Conservation (phyloP, 1,140 invertebrate genomes). For the Lucilia sericata region DNA sequence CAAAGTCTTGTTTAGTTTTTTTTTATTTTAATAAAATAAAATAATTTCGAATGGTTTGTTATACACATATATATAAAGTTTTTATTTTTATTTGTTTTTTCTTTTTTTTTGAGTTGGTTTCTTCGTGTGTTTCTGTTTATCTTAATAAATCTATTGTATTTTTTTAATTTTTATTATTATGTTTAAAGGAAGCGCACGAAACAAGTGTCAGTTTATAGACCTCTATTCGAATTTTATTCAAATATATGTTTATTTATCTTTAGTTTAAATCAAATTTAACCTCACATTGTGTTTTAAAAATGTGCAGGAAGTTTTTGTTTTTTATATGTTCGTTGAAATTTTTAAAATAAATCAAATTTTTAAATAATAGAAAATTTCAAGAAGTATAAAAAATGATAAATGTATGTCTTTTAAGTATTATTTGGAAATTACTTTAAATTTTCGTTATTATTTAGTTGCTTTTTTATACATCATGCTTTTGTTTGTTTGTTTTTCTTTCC, state of each 20-base stretch:
- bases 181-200: constrained; percentile 43
- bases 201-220: constrained; percentile 51
- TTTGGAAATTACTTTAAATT: not conserved
- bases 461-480: constrained; percentile 37
- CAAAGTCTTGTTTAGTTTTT: not conserved
- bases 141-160: constrained; percentile 41
- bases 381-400: not conserved
- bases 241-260: not conserved
- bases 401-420: constrained; percentile 3
- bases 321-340: constrained; percentile 1
- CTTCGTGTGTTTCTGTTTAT: constrained; percentile 7
- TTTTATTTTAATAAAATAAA: not conserved
- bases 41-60: not conserved
- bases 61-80: not conserved
- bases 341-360: constrained; percentile 7
- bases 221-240: constrained; percentile 35
- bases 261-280: not conserved
- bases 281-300: too few relatives aligned
- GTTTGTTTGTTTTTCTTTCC: constrained; percentile 4
- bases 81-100: not conserved
- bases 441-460: constrained; percentile 33
- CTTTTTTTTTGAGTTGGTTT: constrained; percentile 35
- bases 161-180: constrained; percentile 19
- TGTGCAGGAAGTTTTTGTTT: too few relatives aligned
- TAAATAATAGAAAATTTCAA: constrained; percentile 18